A percentile compares a stretch with the other conserved stretches of the same genome.
Conservation (phyloP, 2,113 vertebrate genomes). For the Microtus ochrogaster region DNA sequence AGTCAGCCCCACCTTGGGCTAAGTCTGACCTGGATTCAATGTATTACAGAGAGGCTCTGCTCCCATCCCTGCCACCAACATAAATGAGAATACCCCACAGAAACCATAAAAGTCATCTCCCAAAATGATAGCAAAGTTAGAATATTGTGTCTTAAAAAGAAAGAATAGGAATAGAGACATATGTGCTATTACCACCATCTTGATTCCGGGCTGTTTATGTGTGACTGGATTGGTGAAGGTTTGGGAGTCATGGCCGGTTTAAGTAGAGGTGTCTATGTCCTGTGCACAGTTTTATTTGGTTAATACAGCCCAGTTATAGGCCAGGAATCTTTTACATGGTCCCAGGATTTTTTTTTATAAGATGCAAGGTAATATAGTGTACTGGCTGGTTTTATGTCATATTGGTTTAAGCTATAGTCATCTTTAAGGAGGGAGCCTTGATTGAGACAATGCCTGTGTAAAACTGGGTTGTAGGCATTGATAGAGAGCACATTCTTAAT, state of each 20-base stretch:
- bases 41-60: background rate
- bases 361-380: background rate
- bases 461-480: background rate
- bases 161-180: background rate
- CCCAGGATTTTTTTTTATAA: background rate
- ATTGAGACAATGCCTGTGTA: background rate
- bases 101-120: background rate
- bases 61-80: background rate
- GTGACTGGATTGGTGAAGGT: background rate
- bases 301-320: background rate
- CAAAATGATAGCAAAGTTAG: background rate
- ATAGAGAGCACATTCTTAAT: background rate
- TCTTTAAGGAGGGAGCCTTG: background rate
- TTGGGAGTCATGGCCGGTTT: background rate
- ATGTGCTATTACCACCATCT: rapidly evolving
- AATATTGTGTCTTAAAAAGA: background rate
- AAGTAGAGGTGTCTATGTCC: background rate
- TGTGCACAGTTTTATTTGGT: background rate
- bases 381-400: background rate
- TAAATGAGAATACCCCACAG: background rate
- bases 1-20: background rate
- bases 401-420: background rate
- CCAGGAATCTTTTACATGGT: background rate
- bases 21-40: background rate
- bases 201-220: background rate